Percentiles rank a stretch among this genome's conserved stretches.
phyloP scores from a whole-genome alignment of 2,888 invertebrate genomes.

The Cataglyphis cursor region DNA sequence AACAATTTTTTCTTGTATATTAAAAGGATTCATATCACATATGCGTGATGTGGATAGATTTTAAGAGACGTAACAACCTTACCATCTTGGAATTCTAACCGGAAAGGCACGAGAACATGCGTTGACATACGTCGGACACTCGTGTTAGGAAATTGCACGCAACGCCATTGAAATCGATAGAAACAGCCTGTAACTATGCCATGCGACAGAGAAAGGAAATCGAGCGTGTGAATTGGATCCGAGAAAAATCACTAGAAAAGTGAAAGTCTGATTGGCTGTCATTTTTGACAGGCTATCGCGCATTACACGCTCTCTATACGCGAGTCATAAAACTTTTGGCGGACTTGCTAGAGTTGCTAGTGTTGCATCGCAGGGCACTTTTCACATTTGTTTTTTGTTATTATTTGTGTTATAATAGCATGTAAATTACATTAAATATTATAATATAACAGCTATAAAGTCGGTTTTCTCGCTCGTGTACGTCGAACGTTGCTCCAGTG shows the following conservation, averaged over 20 bases:
- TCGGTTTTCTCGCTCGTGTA: neutral
- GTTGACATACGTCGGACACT: neutral
- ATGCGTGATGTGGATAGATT: slow-evolving; percentile 80
- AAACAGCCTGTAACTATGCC: neutral
- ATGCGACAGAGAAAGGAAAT: neutral
- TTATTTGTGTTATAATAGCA: neutral
- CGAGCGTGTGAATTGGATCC: neutral
- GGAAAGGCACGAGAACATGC: slow-evolving; percentile 76
- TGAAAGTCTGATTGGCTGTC: neutral
- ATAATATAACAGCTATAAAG: neutral
- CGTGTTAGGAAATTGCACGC: neutral
- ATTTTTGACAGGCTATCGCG: neutral
- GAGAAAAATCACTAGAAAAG: neutral
- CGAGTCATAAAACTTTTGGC: neutral
- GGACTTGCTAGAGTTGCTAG: too few species aligned
- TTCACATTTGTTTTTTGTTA: neutral
- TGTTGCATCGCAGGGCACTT: neutral
- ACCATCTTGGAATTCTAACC: slow-evolving; percentile 83
- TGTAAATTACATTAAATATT: neutral
- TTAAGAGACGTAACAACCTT: slow-evolving; percentile 75
- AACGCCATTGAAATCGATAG: neutral
- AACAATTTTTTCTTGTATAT: slow-evolving; percentile 62
- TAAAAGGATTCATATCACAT: slow-evolving; percentile 35
- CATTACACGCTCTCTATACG: neutral
- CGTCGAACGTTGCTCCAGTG: neutral